phyloP scores from a whole-genome alignment of 1,140 invertebrate species.

The Bombus sylvicola region DNA sequence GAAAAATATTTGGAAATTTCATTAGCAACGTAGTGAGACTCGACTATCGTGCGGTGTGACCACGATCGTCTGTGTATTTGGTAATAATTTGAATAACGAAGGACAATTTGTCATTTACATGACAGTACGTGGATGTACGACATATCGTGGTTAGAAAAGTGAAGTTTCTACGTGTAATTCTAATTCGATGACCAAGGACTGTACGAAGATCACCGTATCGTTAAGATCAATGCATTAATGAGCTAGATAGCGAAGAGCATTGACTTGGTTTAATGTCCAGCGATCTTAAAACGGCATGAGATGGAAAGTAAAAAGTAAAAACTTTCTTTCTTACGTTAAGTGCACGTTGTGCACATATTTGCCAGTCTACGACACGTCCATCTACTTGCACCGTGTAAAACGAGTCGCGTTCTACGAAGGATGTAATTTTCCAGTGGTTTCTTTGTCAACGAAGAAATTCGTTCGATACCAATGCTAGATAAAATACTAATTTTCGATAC shows the following conservation, averaged over 20 bases:
- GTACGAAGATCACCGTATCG: background rate
- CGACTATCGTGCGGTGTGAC: too few relatives aligned
- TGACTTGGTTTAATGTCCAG: background rate
- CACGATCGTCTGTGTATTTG: too few relatives aligned
- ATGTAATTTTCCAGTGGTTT: too few relatives aligned
- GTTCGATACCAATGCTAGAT: too few relatives aligned
- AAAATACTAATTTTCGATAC: background rate
- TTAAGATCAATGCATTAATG: background rate
- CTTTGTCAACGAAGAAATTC: too few relatives aligned
- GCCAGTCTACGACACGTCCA: background rate
- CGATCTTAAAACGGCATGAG: background rate
- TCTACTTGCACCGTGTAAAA: background rate
- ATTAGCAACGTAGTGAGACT: background rate
- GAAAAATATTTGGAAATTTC: too few relatives aligned
- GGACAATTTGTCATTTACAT: too few relatives aligned
- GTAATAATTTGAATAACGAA: too few relatives aligned
- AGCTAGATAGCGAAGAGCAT: background rate
- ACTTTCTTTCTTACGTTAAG: conserved; percentile 6
- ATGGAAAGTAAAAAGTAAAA: conserved; percentile 8
- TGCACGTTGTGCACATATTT: background rate
- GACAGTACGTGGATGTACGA: background rate
- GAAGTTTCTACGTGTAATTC: background rate
- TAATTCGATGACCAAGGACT: background rate
- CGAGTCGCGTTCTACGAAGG: background rate
- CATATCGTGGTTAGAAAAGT: too few relatives aligned